Evolutionary conservation across 53 echinoderm and acorn worm genomes (phyloP), one percentile per base, ranked within the genome.

Genomic region (Zoroaster sp.): DNA sequence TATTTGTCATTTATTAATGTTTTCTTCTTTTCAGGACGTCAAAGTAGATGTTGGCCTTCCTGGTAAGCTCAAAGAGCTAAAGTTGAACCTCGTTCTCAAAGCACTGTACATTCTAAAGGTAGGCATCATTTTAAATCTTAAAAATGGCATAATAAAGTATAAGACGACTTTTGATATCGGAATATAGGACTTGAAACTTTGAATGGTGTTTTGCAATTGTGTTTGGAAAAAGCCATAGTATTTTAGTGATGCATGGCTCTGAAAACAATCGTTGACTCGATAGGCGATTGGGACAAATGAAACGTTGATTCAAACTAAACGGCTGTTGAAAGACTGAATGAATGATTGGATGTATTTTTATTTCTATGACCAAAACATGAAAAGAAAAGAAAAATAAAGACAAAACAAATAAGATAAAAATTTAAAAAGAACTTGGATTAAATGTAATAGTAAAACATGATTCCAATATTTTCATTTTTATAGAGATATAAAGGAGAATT

Each of bases 21-120:
- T 23, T 7, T 37, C 4, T 23, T 20, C 25, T 13, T 66, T 81
- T 68, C 31, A 81, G 81, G 81, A 81, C 4, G 81, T 44, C 12
- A 23, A 67, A 32, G 41, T 59, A 20, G 65, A 11, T 35, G n/a
- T 51, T 13, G 80, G 20, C 9, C 10, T 66, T 36, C 21, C 37
- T 23, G 66, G 40, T 17, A 25, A 65, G 25, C 32, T 67, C 15
- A 66, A 81, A 30, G 67, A 67, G 17, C 81, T 81, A 18, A 66
- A 81, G 14, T 42, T 81, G 23, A 81, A 41, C 32, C 81, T 81
- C 9, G 67, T 68, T 44, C 66, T 39, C n/a, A 81, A 81, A 32
- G 81, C 81, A 15, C 81, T 81, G 14, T 5, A 81, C 44, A 67
- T 81, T 81, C 44, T 81, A 30, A 67, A 81, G 81, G 81, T 81